A percentile compares a stretch with the other conserved stretches of the same genome.
phyloP scores from a whole-genome alignment of 1,140 invertebrate species.

The Pantala flavescens region DNA sequence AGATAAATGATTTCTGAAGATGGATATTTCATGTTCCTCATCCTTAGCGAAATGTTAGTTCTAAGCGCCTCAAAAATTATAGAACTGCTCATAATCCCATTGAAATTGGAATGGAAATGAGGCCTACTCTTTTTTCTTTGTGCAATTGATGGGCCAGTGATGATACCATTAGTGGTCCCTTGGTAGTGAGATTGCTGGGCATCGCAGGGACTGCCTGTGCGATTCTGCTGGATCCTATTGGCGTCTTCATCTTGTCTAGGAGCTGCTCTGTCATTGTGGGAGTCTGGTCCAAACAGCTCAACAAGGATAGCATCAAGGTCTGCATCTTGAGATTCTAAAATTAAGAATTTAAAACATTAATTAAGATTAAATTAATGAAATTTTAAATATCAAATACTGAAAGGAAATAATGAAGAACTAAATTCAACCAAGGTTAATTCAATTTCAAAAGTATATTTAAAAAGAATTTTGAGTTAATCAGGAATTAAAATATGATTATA shows the following conservation, averaged over 20 bases:
- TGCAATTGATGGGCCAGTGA: not conserved
- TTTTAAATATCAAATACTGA: not conserved
- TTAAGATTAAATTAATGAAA: constrained; percentile 10
- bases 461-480: too few relatives aligned
- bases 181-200: not conserved
- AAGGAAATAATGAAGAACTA: not conserved
- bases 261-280: constrained; percentile 52
- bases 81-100: too few relatives aligned
- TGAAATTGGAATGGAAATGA: not conserved
- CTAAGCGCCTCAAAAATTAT: too few relatives aligned
- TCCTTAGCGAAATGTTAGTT: too few relatives aligned
- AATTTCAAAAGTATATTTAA: too few relatives aligned
- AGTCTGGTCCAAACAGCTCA: constrained; percentile 82
- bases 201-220: not conserved
- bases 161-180: not conserved
- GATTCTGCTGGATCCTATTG: not conserved
- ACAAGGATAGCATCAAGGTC: constrained; percentile 92
- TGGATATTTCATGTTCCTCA: too few relatives aligned
- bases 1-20: too few relatives aligned
- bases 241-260: not conserved
- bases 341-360: constrained; percentile 14
- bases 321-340: constrained; percentile 81
- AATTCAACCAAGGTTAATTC: too few relatives aligned
- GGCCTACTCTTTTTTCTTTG: not conserved
- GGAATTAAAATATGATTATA: too few relatives aligned